phyloP scores from a whole-genome alignment of 1,140 invertebrate genomes.

The Dreissena polymorpha region DNA sequence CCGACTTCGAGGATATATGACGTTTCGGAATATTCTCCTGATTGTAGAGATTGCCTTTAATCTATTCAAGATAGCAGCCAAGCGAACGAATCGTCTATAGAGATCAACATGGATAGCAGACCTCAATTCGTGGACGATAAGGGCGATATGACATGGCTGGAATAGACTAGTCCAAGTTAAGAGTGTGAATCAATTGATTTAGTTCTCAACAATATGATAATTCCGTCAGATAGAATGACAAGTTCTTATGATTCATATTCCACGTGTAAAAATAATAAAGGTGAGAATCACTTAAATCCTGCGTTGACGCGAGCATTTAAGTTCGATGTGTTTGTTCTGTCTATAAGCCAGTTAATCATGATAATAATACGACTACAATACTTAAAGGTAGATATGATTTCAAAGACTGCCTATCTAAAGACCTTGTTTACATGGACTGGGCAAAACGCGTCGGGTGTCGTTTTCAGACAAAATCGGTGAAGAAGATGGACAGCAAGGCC shows the following conservation, averaged over 20 bases:
- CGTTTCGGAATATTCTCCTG: no score
- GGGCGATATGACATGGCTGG: neutral
- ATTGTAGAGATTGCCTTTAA: no score
- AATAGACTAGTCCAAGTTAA: neutral
- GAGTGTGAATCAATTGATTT: neutral
- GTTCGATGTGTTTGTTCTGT: constrained; percentile 18
- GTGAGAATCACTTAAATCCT: neutral
- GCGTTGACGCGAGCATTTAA: neutral
- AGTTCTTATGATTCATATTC: no score
- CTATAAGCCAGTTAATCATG: constrained; percentile 47
- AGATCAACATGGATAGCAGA: no score
- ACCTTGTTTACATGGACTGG: constrained; percentile 45
- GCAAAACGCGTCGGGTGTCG: constrained; percentile 41
- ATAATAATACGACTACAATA: constrained; percentile 33
- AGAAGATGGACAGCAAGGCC: constrained; percentile 15
- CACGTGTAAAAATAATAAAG: neutral
- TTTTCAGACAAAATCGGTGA: constrained; percentile 17
- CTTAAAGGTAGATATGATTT: constrained; percentile 45
- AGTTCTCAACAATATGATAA: neutral
- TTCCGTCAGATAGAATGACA: no score
- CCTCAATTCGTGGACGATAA: neutral
- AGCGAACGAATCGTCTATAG: no score
- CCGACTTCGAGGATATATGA: no score
- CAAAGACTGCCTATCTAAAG: constrained; percentile 47
- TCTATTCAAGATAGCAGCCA: no score